phyloP scores from a whole-genome alignment of 2,113 vertebrate species.

The cattle (Bos taurus) region ARS-UCD2.0 NC_037332.1:53394001-53394500 shows the following conservation, averaged over 20 bases:
- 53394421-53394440: background rate
- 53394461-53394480: background rate
- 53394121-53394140: too few relatives aligned
- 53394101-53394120: too few relatives aligned
- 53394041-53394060: background rate
- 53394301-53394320: constrained; percentile 9
- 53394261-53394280: constrained; percentile 25
- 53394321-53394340: constrained; percentile 4
- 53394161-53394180: too few relatives aligned
- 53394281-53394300: constrained; percentile 20
- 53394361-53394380: background rate
- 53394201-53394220: background rate
- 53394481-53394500: background rate
- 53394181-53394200: too few relatives aligned
- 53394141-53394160: too few relatives aligned
- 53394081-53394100: too few relatives aligned
- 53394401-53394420: background rate
- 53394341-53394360: background rate
- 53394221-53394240: background rate
- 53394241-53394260: constrained; percentile 27
- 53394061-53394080: constrained; percentile 13
- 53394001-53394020: constrained; percentile 27
- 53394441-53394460: background rate
- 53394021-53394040: constrained; percentile 22
- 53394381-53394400: background rate